phyloP scores from a whole-genome alignment of 1,140 invertebrate genomes.

The Dinothrombium tinctorium region DNA sequence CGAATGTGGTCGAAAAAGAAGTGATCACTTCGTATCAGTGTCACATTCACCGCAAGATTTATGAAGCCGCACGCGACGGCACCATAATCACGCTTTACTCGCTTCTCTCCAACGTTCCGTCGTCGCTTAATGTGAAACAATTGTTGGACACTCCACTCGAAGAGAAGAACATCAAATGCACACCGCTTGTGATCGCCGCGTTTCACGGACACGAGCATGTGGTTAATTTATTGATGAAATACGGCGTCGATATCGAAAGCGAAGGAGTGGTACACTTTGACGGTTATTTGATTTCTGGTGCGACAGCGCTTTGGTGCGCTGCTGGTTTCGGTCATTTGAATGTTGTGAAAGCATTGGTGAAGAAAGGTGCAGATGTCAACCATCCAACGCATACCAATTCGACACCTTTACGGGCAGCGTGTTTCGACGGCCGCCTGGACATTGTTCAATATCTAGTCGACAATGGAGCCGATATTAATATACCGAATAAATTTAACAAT shows the following conservation, averaged over 20 bases:
- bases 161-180: too few species aligned
- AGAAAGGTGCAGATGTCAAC: slow-evolving; percentile 63
- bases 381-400: slow-evolving; percentile 70
- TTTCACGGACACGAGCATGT: slow-evolving; percentile 74
- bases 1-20: too few species aligned
- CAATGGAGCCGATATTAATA: slow-evolving; percentile 69
- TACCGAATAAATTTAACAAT: slow-evolving; percentile 71
- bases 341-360: slow-evolving; percentile 57
- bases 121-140: too few species aligned
- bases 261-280: slow-evolving; percentile 91
- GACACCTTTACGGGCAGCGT: slow-evolving; percentile 64
- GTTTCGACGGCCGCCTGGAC: slow-evolving; percentile 67
- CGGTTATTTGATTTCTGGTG: slow-evolving; percentile 82
- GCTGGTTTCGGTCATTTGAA: slow-evolving; percentile 41
- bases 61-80: too few species aligned
- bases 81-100: too few species aligned
- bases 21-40: too few species aligned
- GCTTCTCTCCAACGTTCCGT: too few species aligned
- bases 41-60: too few species aligned
- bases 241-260: too few species aligned
- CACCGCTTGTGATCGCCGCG: slow-evolving; percentile 67
- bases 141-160: too few species aligned
- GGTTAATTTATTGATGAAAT: slow-evolving; percentile 73
- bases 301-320: slow-evolving; percentile 78
- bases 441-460: slow-evolving; percentile 24